Conservation (phyloP, 1,140 invertebrate species). For the Drosophila bocqueti region DNA sequence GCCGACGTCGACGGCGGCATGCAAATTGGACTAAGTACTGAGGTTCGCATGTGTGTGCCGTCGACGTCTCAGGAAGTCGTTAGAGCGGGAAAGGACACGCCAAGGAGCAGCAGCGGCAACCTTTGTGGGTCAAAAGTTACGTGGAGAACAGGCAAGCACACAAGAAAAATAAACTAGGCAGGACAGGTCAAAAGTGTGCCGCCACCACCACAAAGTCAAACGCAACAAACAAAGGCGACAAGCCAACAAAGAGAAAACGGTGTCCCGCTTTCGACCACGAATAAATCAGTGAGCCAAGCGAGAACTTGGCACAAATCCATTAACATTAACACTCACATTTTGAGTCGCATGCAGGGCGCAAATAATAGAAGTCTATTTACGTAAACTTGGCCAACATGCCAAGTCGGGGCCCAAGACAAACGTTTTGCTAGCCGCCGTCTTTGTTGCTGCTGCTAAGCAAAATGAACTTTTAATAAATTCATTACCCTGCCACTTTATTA, state of each 20-base stretch:
- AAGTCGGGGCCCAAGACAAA: constrained; percentile 35
- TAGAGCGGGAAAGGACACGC: constrained; percentile 57
- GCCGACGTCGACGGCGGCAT: constrained; percentile 42
- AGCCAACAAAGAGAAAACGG: constrained; percentile 22
- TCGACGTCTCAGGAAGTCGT: constrained; percentile 68
- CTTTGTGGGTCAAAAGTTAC: constrained; percentile 76
- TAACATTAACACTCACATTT: constrained; percentile 71
- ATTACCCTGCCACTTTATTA: constrained; percentile 70
- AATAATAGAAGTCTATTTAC: constrained; percentile 70
- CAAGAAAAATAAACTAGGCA: constrained; percentile 11
- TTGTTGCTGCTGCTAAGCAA: constrained; percentile 42
- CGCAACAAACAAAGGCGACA: constrained; percentile 46
- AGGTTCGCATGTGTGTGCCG: constrained; percentile 24
- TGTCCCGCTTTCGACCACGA: constrained; percentile 56
- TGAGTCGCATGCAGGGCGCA: constrained; percentile 61
- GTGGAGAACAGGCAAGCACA: background rate
- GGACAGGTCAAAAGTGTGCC: constrained; percentile 55
- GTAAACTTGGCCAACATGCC: constrained; percentile 79
- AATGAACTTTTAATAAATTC: constrained; percentile 79
- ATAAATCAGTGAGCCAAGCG: constrained; percentile 70
- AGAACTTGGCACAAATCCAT: constrained; percentile 83
- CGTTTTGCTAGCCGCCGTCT: constrained; percentile 32
- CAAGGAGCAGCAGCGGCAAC: constrained; percentile 48
- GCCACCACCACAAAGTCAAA: constrained; percentile 65
- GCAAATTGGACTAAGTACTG: constrained; percentile 55